Base-by-base conservation (phyloP, 2,797 vertebrate genomes). In the Pipistrellus kuhlii region DNA sequence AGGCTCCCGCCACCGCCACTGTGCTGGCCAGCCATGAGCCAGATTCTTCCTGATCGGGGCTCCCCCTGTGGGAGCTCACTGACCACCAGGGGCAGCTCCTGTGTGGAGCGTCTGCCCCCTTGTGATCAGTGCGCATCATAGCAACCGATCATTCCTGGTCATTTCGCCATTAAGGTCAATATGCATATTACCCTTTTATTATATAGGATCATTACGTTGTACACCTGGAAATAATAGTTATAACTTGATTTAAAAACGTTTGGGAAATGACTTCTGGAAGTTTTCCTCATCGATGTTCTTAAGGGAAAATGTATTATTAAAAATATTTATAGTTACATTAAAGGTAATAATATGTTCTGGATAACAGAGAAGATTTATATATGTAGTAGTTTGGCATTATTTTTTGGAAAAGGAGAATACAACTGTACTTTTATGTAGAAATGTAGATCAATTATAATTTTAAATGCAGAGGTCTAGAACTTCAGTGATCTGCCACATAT, bases 231-330 rank as follows among this genome's bases (percentile, higher is more conserved):
- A 30, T 35, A 25, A 68, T 25, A 46, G 4, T 44, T 71, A 71
- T 27, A 57, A 21, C 77, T 75, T 66, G 17, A 46, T 81, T 59
- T 32, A 46, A 81, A 81, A 80, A 64, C 76, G 21, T 44, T 85
- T 57, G 13, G 12, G 21, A 68, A 87, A 80, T 30, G 88, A 32
- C 77, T 48, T 73, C 59, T 51, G 41, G 13, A 77, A 66, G 71
- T 77, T 90, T 90, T 92, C 18, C 30, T 94, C 71, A 17, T 44
- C 87, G 66, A 27, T 96, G 8, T 62, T 92, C 91, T 46, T 72
- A 71, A 87, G 76, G 69, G 44, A 87, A 80, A 71, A 92, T 18
- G 1, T 72, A 72, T 66, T 88, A 62, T 55, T 93, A 64, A 71
- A 9, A 85, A 88, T 35, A 46, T 72, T 80, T 84, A 48, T 68